A percentile compares a stretch with the other conserved stretches of the same genome.
Evolutionary conservation across 2,888 invertebrate species (phyloP).

Genomic region (Callinectes sapidus): DNA sequence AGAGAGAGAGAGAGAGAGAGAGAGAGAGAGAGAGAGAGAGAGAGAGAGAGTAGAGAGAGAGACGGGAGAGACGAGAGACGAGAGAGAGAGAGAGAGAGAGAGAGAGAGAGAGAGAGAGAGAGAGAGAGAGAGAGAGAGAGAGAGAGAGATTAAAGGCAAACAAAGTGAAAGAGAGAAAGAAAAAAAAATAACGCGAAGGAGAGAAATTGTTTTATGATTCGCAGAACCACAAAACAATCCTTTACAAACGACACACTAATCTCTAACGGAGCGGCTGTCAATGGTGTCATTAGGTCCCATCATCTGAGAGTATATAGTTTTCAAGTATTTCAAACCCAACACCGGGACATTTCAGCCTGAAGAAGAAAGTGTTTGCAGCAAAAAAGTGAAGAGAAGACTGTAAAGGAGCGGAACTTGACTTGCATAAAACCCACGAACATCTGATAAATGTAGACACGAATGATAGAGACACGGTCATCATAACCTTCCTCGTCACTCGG

Average conservation of each 20-base stretch:
- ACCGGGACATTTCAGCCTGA: background rate
- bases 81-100: background rate
- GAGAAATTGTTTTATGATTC: too few relatives aligned
- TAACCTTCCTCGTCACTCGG: background rate
- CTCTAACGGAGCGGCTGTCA: too few relatives aligned
- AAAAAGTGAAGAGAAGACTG: background rate
- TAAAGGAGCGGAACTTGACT: too few relatives aligned
- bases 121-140: background rate
- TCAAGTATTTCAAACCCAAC: too few relatives aligned
- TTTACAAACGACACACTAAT: too few relatives aligned
- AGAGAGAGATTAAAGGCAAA: background rate
- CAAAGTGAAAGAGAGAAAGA: too few relatives aligned
- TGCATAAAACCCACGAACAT: background rate
- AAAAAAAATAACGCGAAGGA: background rate
- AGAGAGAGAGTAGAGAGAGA: background rate
- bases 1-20: slow-evolving; percentile 32
- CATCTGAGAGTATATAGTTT: too few relatives aligned
- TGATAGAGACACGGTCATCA: background rate
- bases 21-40: background rate
- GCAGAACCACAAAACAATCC: background rate
- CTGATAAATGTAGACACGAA: background rate
- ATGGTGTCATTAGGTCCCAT: too few relatives aligned
- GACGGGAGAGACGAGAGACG: background rate
- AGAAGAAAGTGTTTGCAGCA: background rate
- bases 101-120: background rate